phyloP scores from a whole-genome alignment of 2,113 vertebrate genomes.

The Tonatia bakeri region DNA sequence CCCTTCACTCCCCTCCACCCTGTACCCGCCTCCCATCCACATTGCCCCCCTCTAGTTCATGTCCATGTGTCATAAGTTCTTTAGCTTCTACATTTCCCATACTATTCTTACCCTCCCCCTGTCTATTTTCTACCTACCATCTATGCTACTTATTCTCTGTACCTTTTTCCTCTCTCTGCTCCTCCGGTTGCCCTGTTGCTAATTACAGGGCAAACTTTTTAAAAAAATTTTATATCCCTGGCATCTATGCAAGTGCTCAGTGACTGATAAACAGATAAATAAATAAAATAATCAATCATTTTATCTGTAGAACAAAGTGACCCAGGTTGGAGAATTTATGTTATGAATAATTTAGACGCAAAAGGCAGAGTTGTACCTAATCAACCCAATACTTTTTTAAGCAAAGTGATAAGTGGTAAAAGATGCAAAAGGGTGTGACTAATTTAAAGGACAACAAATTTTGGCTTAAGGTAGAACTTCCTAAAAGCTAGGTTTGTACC shows the following conservation, averaged over 20 bases:
- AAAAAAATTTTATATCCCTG: background rate
- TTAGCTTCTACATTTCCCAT: no score
- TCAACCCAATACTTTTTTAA: background rate
- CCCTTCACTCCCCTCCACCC: no score
- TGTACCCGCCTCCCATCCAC: no score
- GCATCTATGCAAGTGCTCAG: background rate
- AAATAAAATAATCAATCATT: constrained; percentile 6
- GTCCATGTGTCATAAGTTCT: no score
- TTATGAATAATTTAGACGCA: background rate
- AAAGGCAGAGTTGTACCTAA: background rate
- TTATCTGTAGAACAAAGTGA: constrained; percentile 6
- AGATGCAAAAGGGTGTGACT: background rate
- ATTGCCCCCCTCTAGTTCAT: no score
- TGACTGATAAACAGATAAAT: background rate
- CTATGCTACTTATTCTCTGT: no score
- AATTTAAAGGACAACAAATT: background rate
- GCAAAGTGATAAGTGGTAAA: background rate
- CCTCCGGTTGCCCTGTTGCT: no score
- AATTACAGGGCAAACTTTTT: background rate
- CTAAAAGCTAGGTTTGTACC: background rate
- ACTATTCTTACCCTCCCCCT: no score
- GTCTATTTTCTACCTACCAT: background rate
- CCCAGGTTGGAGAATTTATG: background rate
- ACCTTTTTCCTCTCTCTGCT: no score
- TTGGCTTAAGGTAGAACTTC: background rate